Conservation (phyloP, 2,888 invertebrate genomes). For the Ischnus inquisitorius region DNA sequence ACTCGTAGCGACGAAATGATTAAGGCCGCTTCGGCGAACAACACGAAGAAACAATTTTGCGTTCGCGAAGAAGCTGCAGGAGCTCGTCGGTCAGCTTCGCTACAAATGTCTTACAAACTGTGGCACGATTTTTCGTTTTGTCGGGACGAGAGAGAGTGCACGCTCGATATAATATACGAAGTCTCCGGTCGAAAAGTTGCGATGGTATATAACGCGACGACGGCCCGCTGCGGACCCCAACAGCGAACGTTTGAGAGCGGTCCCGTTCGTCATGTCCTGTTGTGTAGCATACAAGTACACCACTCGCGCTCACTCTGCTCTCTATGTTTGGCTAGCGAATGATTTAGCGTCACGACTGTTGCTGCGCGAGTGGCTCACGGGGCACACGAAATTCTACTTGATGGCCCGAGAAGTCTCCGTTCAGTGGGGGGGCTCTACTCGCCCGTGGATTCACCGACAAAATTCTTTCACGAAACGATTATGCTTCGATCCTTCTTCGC, state of each 20-base stretch:
- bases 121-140: conserved; percentile 79
- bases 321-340: conserved; percentile 83
- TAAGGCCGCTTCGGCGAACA: not conserved
- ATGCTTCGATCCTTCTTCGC: conserved; percentile 75
- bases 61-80: conserved; percentile 58
- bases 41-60: conserved; percentile 43
- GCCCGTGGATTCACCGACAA: conserved; percentile 66
- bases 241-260: conserved; percentile 81
- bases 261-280: conserved; percentile 71
- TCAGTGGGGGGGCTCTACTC: conserved; percentile 78
- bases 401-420: conserved; percentile 77
- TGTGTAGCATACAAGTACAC: conserved; percentile 60
- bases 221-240: conserved; percentile 84
- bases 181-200: conserved; percentile 31
- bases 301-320: conserved; percentile 75
- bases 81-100: conserved; percentile 57
- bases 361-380: conserved; percentile 21
- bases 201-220: conserved; percentile 71
- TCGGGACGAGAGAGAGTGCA: conserved; percentile 75
- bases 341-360: conserved; percentile 80
- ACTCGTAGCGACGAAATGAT: conserved; percentile 37
- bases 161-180: conserved; percentile 70
- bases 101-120: conserved; percentile 84
- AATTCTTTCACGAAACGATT: conserved; percentile 84
- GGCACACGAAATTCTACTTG: conserved; percentile 77